These are phyloP conservation scores for Aurelia coerulea DNA, from an alignment of 30 jellyfish, hydroid and myxozoan species.

Conservation along the genomic window DNA sequence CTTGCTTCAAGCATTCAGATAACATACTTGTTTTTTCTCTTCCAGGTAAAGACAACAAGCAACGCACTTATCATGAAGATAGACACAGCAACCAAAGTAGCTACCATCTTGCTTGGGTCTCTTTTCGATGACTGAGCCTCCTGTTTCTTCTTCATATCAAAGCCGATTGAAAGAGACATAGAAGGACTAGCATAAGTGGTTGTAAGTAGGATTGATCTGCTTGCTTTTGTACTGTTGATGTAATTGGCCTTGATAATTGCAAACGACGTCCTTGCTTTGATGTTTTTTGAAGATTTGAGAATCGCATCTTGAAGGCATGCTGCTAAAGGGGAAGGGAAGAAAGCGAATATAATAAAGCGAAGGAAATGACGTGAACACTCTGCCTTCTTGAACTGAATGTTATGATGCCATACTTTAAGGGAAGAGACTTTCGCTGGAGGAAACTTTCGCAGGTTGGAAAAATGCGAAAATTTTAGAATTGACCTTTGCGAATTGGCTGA, in stretches of 20 bases:
- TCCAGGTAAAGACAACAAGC: not conserved
- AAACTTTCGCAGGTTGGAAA: too few species aligned
- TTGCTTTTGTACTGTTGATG: too few species aligned
- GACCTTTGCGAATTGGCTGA: too few species aligned
- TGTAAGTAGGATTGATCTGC: too few species aligned
- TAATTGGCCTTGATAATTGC: not conserved
- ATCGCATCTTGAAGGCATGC: not conserved
- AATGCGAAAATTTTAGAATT: too few species aligned
- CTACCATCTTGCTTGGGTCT: slow-evolving; percentile 12
- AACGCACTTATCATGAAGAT: not conserved
- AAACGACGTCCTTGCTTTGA: not conserved
- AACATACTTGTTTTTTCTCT: not conserved
- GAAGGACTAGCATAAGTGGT: too few species aligned
- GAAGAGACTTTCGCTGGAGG: too few species aligned
- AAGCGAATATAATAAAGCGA: not conserved
- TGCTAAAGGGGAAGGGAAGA: not conserved
- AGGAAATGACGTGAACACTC: too few species aligned
- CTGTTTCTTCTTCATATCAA: not conserved
- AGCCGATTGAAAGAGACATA: not conserved
- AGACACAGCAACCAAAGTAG: not conserved
- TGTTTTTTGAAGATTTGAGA: not conserved
- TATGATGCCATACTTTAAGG: too few species aligned
- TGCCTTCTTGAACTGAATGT: too few species aligned
- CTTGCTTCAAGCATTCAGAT: not conserved
- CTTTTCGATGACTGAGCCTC: not conserved